These are phyloP conservation scores for Neopipo cinnamomea DNA, from an alignment of 2,113 vertebrate genomes.

Conservation along the genomic window DNA sequence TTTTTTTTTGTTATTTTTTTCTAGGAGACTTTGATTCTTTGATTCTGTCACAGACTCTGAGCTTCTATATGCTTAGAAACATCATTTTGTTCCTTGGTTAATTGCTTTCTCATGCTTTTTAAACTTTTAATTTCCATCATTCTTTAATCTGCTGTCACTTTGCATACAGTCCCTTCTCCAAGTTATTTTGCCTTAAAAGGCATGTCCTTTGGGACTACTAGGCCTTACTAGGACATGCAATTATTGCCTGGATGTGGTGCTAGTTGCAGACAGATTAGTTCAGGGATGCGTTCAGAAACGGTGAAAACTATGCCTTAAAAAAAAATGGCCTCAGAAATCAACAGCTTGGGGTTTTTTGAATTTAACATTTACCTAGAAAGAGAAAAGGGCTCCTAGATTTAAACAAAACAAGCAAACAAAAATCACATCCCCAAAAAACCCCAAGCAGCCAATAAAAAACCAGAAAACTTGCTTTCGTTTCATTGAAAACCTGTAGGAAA, in stretches of 20 bases:
- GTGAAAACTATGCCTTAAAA: not conserved
- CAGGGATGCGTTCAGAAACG: not conserved
- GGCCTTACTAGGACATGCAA: not conserved
- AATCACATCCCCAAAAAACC: rapidly evolving
- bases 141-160: conserved; percentile 46
- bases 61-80: not conserved
- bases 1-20: not conserved
- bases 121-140: conserved; percentile 48
- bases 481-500: not conserved
- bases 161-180: conserved; percentile 14
- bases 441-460: not conserved
- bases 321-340: not conserved
- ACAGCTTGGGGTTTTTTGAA: not conserved
- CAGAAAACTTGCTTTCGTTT: not conserved
- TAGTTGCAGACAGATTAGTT: not conserved
- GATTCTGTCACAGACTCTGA: conserved; percentile 7
- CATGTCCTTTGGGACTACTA: not conserved
- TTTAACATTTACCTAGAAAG: not conserved
- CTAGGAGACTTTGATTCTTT: not conserved
- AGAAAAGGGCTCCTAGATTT: not conserved
- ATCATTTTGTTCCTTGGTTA: conserved; percentile 19
- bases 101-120: conserved; percentile 56
- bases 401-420: not conserved
- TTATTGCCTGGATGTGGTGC: not conserved
- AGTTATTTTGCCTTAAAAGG: conserved; percentile 31